Evolutionary conservation across 1,140 invertebrate genomes (phyloP).

Genomic region (Pemphigus obesinymphae): DNA sequence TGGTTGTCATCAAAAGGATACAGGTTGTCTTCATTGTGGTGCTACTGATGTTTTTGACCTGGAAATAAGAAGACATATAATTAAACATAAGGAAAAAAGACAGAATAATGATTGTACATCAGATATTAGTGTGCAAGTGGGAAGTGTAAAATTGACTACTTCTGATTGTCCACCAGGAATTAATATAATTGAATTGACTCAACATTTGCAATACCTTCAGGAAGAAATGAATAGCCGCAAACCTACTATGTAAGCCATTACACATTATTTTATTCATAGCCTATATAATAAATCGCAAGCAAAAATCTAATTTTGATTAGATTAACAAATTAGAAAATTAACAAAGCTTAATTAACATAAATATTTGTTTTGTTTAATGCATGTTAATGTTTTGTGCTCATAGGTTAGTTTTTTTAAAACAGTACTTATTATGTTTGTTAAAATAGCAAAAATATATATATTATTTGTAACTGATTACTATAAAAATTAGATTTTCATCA

Average conservation of each 20-base stretch:
- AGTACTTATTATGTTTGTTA: too few relatives aligned
- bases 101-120: background rate
- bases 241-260: conserved; percentile 1
- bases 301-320: too few relatives aligned
- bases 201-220: conserved; percentile 10
- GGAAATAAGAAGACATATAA: background rate
- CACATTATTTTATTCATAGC: background rate
- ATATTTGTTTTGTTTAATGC: too few relatives aligned
- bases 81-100: background rate
- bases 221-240: background rate
- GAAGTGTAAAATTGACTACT: background rate
- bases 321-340: too few relatives aligned
- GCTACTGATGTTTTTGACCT: background rate
- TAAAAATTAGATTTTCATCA: too few relatives aligned
- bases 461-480: too few relatives aligned
- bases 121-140: background rate
- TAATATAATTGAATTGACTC: background rate
- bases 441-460: too few relatives aligned
- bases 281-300: too few relatives aligned
- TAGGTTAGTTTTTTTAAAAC: too few relatives aligned
- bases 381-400: too few relatives aligned
- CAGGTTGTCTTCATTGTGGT: conserved; percentile 25
- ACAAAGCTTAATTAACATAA: too few relatives aligned
- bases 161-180: conserved; percentile 24
- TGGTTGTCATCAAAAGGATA: conserved; percentile 27